phyloP scores from a whole-genome alignment of 2,113 vertebrate genomes.

The Clinocottus analis region DNA sequence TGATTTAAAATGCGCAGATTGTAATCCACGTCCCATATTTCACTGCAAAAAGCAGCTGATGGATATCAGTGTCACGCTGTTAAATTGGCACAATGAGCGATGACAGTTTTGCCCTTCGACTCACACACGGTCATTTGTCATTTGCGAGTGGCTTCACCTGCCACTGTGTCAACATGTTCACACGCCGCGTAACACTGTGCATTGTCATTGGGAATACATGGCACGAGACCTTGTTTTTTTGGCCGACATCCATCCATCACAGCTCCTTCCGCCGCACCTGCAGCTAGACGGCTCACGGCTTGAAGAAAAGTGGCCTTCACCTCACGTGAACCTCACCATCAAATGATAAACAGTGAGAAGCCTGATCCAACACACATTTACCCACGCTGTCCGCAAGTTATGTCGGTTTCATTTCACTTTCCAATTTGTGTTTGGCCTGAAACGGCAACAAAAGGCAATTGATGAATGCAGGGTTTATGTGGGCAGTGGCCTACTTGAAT shows the following conservation, averaged over 20 bases:
- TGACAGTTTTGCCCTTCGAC: constrained; percentile 65
- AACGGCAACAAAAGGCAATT: constrained; percentile 52
- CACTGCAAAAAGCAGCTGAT: constrained; percentile 49
- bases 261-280: constrained; percentile 15
- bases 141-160: constrained; percentile 53
- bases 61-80: constrained; percentile 57
- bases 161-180: constrained; percentile 45
- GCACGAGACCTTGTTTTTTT: constrained; percentile 52
- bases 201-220: constrained; percentile 45
- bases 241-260: constrained; percentile 68
- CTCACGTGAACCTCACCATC: constrained; percentile 29
- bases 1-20: constrained; percentile 37
- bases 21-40: constrained; percentile 19
- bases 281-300: not conserved
- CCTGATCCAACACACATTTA: constrained; percentile 10
- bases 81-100: constrained; percentile 57
- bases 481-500: constrained; percentile 75
- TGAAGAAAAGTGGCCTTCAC: constrained; percentile 44
- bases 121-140: constrained; percentile 55
- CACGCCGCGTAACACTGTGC: constrained; percentile 34
- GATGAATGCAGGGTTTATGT: constrained; percentile 72
- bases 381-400: not conserved
- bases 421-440: constrained; percentile 44
- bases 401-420: constrained; percentile 51
- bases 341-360: not conserved